Evolutionary conservation across 2,888 invertebrate species (phyloP), one percentile per base, ranked within the genome.

Genomic region (Ceraclea dissimilis): DNA sequence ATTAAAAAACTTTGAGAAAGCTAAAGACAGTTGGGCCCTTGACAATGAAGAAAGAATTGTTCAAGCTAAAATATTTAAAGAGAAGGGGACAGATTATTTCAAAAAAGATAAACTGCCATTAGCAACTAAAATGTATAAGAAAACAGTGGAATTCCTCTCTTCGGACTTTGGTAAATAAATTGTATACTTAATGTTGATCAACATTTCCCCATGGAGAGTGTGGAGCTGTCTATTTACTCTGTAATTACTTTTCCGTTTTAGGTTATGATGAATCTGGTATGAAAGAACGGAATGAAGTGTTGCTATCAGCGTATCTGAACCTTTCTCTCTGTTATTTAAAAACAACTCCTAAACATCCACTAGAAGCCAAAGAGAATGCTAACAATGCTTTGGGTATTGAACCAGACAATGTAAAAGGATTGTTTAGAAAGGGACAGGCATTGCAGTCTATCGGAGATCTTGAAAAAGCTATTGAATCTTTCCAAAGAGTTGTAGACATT

Each of bases 71-170:
- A 74, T 88, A 13, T 86, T 84, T 62, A 98, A 98, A 72, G 88
- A 90, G 60, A 94, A 91, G 68, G 98, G 96, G 48, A 96, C 93
- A 0, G 80, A 82, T 49, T 95, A 91, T 69, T 93, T 94, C 67
- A 93, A 93, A 71, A 79, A 78, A 1, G 83, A 79, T 57, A 93
- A 94, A 69, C 86, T 81, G 65, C 72, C 76, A 54, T 66, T 93
- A 63, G 96, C 98, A 0, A 76, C 87, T 49, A 91, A 90, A 69
- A 88, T 93, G 81, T 97, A 97, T 70, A 85, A 86, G 64, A 87
- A 88, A 68, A 83, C 92, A 33, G 71, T 82, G 8, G 74, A 82
- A 1, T 82, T 81, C 63, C 67, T 93, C 22, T 34, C 48, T 34
- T 56, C 58, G n/a, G 54, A 57, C 49, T 52, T 57, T 33, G 54